phyloP scores from a whole-genome alignment of 1,140 invertebrate species.

The Ceratina japonica region DNA sequence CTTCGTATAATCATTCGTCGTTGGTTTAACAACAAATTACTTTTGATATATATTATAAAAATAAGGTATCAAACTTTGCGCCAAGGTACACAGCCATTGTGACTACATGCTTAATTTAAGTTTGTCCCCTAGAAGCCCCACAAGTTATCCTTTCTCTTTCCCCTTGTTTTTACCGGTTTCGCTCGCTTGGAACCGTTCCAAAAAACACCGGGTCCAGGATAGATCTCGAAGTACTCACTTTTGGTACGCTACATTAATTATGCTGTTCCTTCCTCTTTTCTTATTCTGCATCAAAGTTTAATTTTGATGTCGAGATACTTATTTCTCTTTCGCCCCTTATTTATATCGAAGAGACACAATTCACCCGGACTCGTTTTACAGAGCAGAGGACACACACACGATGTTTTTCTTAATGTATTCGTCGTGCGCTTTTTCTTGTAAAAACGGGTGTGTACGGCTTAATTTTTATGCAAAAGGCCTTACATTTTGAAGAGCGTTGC shows the following conservation, averaged over 20 bases:
- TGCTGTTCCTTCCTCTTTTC: slow-evolving; percentile 18
- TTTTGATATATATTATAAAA: slow-evolving; percentile 77
- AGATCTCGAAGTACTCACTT: slow-evolving; percentile 40
- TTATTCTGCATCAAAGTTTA: slow-evolving; percentile 44
- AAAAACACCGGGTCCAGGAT: slow-evolving; percentile 27
- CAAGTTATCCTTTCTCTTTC: slow-evolving; percentile 39
- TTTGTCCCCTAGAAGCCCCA: slow-evolving; percentile 56
- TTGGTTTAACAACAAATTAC: slow-evolving; percentile 75
- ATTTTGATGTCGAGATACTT: slow-evolving; percentile 36
- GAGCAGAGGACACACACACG: slow-evolving; percentile 59
- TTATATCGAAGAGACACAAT: slow-evolving; percentile 32
- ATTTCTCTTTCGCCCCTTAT: slow-evolving; percentile 27
- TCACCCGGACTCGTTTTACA: slow-evolving; percentile 20
- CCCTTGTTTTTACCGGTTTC: slow-evolving; percentile 26
- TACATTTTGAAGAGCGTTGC: slow-evolving; percentile 65
- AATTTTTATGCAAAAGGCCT: slow-evolving; percentile 78
- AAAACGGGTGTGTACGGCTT: slow-evolving; percentile 69
- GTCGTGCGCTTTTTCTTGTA: slow-evolving; percentile 62
- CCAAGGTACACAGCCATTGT: slow-evolving; percentile 78
- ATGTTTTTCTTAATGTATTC: slow-evolving; percentile 16
- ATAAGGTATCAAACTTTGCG: slow-evolving; percentile 79
- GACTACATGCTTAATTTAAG: slow-evolving; percentile 75
- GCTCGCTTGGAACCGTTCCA: slow-evolving; percentile 7
- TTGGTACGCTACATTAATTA: slow-evolving; percentile 44
- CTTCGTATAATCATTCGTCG: slow-evolving; percentile 71